Base-by-base conservation (phyloP, 2,797 vertebrate genomes). In the Eremophila alpestris region DNA sequence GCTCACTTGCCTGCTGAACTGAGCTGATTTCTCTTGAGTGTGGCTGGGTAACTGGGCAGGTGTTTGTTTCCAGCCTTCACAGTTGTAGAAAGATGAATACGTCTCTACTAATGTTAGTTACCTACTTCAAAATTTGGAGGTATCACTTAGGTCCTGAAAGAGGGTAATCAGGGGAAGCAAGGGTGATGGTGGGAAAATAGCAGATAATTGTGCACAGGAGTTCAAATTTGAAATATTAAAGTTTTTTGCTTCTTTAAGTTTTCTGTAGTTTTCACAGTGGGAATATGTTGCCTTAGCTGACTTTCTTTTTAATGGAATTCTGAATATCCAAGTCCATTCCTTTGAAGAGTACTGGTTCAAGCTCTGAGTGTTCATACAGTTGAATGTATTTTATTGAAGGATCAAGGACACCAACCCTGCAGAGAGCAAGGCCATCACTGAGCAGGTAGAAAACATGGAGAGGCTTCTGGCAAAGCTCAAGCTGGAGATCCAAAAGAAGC, bases 361-460 rank as follows among this genome's bases (percentile, higher is more conserved):
- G 10, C 27, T 91, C 54, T 77, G 71, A 48, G n/a, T 74, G 30
- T 32, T 91, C 17, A 65, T 75, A 19, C 26, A 32, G 15, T 7
- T 45, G 13, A 77, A 59, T 56, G 8, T 56, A 30, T 84, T 93
- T 95, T 87, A 29, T 79, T 89, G 20, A 52, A 99, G 99, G 97
- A 98, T 98, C 87, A 96, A 98, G 90, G 98, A 98, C 79, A 98
- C 98, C 71, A 99, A 98, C 79, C 98, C 98, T 10, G 69, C 97
- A 29, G 98, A 99, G 89, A 98, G 98, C 55, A 97, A 60, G 1
- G 96, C 97, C 81, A 98, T 99, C 83, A 96, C 96, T 71, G 96
- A 98, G 87, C 98, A 98, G 75, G 98, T 99, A 30, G 94, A 90
- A n/a, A 94, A 46, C n/a, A 98, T 99, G 96, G 98, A 99, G 89